A percentile compares a stretch with the other conserved stretches of the same genome.
Evolutionary conservation across 2,797 vertebrate species (phyloP).

Genomic region (Danio choprae): DNA sequence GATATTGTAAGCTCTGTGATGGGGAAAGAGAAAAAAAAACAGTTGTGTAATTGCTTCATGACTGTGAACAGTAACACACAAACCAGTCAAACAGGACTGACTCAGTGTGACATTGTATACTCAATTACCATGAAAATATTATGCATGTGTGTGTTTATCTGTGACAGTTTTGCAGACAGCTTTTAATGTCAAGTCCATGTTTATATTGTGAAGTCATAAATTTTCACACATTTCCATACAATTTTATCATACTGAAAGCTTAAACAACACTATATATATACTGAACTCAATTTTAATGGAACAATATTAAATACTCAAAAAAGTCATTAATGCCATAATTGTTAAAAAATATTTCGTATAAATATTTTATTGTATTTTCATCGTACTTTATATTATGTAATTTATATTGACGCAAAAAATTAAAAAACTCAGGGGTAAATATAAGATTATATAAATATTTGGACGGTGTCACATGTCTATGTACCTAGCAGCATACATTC

Average conservation of each 20-base stretch:
- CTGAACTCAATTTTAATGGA: neutral
- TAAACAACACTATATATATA: neutral
- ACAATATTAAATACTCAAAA: neutral
- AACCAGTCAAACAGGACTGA: slow-evolving; percentile 21
- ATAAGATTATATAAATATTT: no score
- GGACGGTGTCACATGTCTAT: neutral
- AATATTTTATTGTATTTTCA: no score
- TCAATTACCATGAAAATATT: neutral
- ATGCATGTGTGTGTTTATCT: neutral
- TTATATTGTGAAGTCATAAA: neutral
- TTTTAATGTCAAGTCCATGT: neutral
- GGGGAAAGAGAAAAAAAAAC: slow-evolving; percentile 12
- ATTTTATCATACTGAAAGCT: neutral
- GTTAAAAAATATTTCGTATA: no score
- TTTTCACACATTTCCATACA: neutral
- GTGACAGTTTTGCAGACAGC: neutral
- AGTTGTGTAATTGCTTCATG: slow-evolving; percentile 32
- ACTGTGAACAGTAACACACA: slow-evolving; percentile 16
- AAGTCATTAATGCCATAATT: neutral
- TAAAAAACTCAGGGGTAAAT: neutral
- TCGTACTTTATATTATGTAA: neutral
- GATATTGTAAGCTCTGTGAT: slow-evolving; percentile 18
- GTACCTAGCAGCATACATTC: neutral
- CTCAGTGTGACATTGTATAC: neutral
- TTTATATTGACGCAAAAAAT: neutral